Conservation (phyloP, 2,113 vertebrate species). For the Triplophysa siluroides region DNA sequence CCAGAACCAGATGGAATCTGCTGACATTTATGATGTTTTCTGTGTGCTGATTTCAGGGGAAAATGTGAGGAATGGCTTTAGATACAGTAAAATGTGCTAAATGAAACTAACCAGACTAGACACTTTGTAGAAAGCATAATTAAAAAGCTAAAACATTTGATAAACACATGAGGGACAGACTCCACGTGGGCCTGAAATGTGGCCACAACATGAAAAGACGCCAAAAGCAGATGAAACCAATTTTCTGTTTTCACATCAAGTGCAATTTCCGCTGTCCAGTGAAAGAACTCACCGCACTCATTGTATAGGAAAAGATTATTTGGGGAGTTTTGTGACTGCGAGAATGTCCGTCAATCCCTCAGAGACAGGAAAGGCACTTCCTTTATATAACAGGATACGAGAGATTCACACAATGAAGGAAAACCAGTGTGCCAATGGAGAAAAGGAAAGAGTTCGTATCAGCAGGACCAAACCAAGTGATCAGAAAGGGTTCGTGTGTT, state of each 20-base stretch:
- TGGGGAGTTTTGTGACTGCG: not conserved
- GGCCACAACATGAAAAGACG: not conserved
- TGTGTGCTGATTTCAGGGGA: too few relatives aligned
- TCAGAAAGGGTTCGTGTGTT: constrained; percentile 4
- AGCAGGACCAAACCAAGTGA: constrained; percentile 13
- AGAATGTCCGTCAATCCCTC: not conserved
- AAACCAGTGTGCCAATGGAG: not conserved
- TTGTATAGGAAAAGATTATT: not conserved
- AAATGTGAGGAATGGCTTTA: too few relatives aligned
- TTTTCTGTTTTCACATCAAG: not conserved
- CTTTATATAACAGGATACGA: not conserved
- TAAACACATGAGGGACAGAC: too few relatives aligned
- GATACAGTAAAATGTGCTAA: too few relatives aligned
- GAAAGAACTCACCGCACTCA: not conserved
- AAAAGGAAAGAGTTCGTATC: not conserved
- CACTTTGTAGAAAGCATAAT: too few relatives aligned
- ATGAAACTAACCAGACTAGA: too few relatives aligned
- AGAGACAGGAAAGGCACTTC: constrained; percentile 46
- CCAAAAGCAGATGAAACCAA: not conserved
- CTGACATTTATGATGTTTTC: too few relatives aligned
- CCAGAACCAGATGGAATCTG: too few relatives aligned
- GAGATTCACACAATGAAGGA: constrained; percentile 3
- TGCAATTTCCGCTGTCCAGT: not conserved
- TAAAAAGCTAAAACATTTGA: too few relatives aligned
- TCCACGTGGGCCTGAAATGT: too few relatives aligned